phyloP scores from a whole-genome alignment of 2,888 invertebrate genomes.

The Dryocosmus kuriphilus region DNA sequence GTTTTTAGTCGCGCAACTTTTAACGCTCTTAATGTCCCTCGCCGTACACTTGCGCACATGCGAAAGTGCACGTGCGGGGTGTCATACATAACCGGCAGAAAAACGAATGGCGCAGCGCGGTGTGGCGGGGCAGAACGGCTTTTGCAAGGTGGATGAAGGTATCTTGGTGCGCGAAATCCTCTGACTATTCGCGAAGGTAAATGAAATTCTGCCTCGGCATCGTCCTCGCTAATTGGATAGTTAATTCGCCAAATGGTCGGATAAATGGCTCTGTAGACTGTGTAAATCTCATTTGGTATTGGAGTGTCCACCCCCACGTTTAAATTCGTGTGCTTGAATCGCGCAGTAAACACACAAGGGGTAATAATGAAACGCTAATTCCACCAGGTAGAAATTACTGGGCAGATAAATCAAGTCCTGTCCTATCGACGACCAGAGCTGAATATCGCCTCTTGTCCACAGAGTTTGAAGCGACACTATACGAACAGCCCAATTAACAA shows the following conservation, averaged over 20 bases:
- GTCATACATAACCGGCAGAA: background rate
- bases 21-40: slow-evolving; percentile 21
- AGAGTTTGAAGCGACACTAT: background rate
- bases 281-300: slow-evolving; percentile 39
- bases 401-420: slow-evolving; percentile 31
- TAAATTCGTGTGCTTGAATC: slow-evolving; percentile 25
- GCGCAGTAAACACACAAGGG: slow-evolving; percentile 17
- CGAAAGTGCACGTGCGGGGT: background rate
- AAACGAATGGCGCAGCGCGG: background rate
- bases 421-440: slow-evolving; percentile 1
- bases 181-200: background rate
- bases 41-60: slow-evolving; percentile 8
- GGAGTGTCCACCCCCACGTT: slow-evolving; percentile 24
- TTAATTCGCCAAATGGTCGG: slow-evolving; percentile 36
- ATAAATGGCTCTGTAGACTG: slow-evolving; percentile 31
- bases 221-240: slow-evolving; percentile 35
- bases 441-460: slow-evolving; percentile 6
- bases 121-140: background rate
- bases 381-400: slow-evolving; percentile 27
- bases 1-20: slow-evolving; percentile 34
- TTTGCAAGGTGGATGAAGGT: slow-evolving; percentile 4
- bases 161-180: background rate
- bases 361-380: slow-evolving; percentile 32
- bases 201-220: slow-evolving; percentile 27
- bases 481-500: slow-evolving; percentile 18